Percentiles rank a stretch among this genome's conserved stretches.
Evolutionary conservation across 2,113 vertebrate species (phyloP).

Genomic region (Rostratula benghalensis): DNA sequence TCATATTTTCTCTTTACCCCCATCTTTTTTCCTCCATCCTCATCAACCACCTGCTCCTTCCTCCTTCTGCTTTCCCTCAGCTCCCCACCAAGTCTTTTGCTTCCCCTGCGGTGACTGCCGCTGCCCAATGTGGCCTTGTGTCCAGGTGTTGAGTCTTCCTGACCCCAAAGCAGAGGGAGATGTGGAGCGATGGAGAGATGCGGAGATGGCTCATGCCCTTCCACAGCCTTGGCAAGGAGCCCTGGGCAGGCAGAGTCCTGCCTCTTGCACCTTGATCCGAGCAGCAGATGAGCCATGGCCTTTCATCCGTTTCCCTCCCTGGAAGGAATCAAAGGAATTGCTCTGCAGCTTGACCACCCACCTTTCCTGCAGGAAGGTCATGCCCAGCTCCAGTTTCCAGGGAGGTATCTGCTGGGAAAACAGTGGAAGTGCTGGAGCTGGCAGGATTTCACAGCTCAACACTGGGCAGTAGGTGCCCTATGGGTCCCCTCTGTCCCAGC

Average conservation of each 20-base stretch:
- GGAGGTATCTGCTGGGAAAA: not conserved
- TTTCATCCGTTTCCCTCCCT: not conserved
- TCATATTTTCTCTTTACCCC: not conserved
- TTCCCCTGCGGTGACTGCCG: not conserved
- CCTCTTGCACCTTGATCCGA: not conserved
- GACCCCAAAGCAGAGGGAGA: not conserved
- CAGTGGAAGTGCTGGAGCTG: not conserved
- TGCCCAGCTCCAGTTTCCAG: conserved; percentile 19
- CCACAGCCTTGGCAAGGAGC: not conserved
- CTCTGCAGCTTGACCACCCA: not conserved
- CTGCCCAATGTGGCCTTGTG: rapidly evolving
- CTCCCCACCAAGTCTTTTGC: not conserved
- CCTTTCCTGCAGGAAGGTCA: not conserved
- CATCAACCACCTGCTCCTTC: not conserved
- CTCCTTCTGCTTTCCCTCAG: not conserved
- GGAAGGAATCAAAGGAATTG: not conserved
- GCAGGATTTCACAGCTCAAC: not conserved
- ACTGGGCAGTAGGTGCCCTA: not conserved
- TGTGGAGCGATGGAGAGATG: not conserved
- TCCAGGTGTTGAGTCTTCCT: not conserved
- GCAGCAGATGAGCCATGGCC: not conserved
- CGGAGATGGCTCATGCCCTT: rapidly evolving
- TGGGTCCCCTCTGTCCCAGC: not conserved
- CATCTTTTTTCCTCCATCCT: not conserved
- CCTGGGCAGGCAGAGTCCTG: not conserved